Evolutionary conservation across 2,888 invertebrate genomes (phyloP).

Genomic region (Gerosis bhagava): DNA sequence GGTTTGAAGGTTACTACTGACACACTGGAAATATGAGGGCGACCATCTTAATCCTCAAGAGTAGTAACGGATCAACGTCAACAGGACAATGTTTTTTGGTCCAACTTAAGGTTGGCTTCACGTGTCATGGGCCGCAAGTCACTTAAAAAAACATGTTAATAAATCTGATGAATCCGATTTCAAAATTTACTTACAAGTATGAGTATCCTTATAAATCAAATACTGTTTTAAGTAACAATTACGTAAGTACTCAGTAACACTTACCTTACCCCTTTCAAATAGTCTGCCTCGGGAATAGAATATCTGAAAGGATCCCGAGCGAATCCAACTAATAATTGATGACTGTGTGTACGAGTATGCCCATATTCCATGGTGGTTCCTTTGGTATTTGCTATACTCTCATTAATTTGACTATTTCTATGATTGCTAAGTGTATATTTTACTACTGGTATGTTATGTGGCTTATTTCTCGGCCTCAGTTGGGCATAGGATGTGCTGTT

Average conservation of each 20-base stretch:
- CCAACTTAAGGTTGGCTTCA: too few relatives aligned
- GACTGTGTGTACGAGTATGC: conserved; percentile 31
- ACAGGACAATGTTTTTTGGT: too few relatives aligned
- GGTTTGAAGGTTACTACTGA: too few relatives aligned
- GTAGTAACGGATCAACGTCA: too few relatives aligned
- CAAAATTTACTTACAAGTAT: too few relatives aligned
- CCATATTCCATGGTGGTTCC: conserved; percentile 46
- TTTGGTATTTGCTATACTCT: conserved; percentile 39
- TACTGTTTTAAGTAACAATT: too few relatives aligned
- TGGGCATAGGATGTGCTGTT: conserved; percentile 66
- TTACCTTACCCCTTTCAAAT: conserved; percentile 64
- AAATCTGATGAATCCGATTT: too few relatives aligned
- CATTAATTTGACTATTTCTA: conserved; percentile 17
- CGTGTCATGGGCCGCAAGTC: too few relatives aligned
- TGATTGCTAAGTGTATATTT: conserved; percentile 26
- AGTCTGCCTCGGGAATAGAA: conserved; percentile 66
- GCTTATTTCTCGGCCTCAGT: conserved; percentile 44
- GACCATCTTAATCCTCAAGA: too few relatives aligned
- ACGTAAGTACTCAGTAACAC: conserved; percentile 15
- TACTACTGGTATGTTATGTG: conserved; percentile 44
- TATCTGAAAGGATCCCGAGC: conserved; percentile 67
- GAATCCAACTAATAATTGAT: conserved; percentile 60
- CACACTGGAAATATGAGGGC: too few relatives aligned
- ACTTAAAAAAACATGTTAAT: too few relatives aligned
- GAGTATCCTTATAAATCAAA: too few relatives aligned